These are phyloP conservation scores for Hydropotes inermis DNA, from an alignment of 2,113 vertebrate species.

Conservation along the genomic window DNA sequence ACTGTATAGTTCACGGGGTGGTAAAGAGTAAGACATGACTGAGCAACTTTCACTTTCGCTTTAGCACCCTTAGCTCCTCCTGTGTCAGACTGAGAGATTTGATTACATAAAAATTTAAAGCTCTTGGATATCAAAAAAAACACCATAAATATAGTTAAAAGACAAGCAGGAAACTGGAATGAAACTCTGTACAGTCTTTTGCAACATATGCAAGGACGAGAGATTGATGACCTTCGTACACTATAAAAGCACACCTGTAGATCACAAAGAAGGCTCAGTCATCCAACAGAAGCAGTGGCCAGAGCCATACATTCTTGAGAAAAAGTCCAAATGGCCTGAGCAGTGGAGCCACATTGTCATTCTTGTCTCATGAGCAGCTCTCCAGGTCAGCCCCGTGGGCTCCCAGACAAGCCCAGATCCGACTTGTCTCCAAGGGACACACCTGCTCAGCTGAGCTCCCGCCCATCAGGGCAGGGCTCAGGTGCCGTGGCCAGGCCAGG, in stretches of 20 bases:
- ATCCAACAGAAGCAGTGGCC: not conserved
- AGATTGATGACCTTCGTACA: rapidly evolving
- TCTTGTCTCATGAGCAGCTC: not conserved
- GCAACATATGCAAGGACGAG: not conserved
- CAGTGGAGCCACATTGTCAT: not conserved
- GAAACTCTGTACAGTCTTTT: not conserved
- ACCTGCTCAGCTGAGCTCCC: not conserved
- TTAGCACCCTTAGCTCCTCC: not conserved
- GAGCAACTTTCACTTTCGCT: not conserved
- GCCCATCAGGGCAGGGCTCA: not conserved
- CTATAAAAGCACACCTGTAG: not conserved
- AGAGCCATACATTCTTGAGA: not conserved
- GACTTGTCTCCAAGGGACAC: not conserved
- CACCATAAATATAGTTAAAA: not conserved
- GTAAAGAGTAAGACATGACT: not conserved
- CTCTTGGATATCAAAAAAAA: not conserved
- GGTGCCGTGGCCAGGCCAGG: not conserved
- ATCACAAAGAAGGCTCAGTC: not conserved
- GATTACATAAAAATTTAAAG: not conserved
- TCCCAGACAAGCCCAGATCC: not conserved
- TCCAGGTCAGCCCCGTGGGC: not conserved
- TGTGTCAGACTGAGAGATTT: not conserved
- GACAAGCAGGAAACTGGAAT: not conserved
- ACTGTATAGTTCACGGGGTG: not conserved
- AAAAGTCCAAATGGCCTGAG: not conserved